Base-by-base conservation (phyloP, 1,140 invertebrate species). In the Batillaria attramentaria region DNA sequence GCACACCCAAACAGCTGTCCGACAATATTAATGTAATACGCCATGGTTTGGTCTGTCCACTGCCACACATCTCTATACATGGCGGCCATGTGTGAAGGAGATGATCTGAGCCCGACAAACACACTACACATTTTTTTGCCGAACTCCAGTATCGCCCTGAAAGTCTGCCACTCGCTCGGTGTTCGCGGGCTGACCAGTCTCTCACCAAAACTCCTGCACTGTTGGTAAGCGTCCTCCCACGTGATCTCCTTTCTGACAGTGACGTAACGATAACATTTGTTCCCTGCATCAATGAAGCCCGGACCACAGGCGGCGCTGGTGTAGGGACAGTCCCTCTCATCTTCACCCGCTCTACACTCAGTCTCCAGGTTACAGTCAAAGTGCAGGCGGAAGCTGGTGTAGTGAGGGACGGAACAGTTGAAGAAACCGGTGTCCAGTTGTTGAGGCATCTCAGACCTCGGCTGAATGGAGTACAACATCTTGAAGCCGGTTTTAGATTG, bases 11-110 rank as follows among this genome's bases (percentile, higher is more conserved):
- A 24, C 8, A 35, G 13, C 10, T 31, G 8, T 6, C 13, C 6
- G 13, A 6, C 0, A 3, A 65, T 35, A 35, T 65, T 65, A 20
- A 65, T 35, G 20, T 31, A 35, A 13, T 35, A 65, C 13, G 62
- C 62, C 31, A 35, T 35, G 16, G 31, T 8, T 2, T 20, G 10
- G 20, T 65, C 62, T 24, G 37, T 35, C 62, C 62, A 65, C 28
- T 65, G 62, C 62, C 62, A 65, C 62, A 65, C 62, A 6, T 31
- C 31, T 65, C 62, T 65, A 3, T 65, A 65, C n/a, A 65, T 10
- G 37, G 62, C 33, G 10, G 62, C 33, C 62, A 65, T 33, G 28
- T 20, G 37, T 18, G 62, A 65, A 13, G 31, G 62, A 35, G 10
- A 6, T 35, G 28, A 10, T 65, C 62, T 35, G 62, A 65, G 62